A percentile compares a stretch with the other conserved stretches of the same genome.
Evolutionary conservation across 2,797 vertebrate genomes (phyloP).

Genomic region (Lepus townsendii): DNA sequence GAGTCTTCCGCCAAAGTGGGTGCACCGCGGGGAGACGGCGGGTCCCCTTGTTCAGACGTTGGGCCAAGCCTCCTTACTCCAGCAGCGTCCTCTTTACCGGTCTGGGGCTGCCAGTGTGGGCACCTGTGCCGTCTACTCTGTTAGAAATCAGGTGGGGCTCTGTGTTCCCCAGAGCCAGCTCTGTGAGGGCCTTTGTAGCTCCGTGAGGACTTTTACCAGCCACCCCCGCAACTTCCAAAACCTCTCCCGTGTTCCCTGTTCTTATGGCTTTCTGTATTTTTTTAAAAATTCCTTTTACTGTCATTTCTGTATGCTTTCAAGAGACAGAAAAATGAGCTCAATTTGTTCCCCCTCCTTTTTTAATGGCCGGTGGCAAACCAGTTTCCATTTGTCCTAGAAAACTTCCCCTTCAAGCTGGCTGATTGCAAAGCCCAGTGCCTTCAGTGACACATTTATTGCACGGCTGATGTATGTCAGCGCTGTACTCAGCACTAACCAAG

Average conservation of each 20-base stretch:
- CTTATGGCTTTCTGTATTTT: neutral
- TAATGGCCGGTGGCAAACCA: conserved; percentile 3
- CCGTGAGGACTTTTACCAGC: neutral
- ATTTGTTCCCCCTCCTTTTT: neutral
- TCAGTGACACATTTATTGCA: neutral
- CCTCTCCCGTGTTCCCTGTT: neutral
- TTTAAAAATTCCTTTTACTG: neutral
- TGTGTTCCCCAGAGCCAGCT: neutral
- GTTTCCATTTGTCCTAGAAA: neutral
- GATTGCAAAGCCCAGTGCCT: neutral
- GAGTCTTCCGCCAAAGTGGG: neutral
- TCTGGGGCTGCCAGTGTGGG: neutral
- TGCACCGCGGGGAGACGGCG: neutral
- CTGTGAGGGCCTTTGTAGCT: neutral
- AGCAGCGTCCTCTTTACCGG: neutral
- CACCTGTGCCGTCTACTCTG: neutral
- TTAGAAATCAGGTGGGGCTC: neutral
- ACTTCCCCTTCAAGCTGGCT: neutral
- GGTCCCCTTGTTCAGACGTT: neutral
- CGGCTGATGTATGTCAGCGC: neutral
- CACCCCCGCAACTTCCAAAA: neutral
- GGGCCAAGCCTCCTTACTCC: neutral
- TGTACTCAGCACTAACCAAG: neutral
- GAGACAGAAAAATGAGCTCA: neutral
- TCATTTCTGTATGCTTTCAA: conserved; percentile 32